Base-by-base conservation (phyloP, 37 sponge, comb jelly and placozoan genomes). In the Aplysina aerophoba region DNA sequence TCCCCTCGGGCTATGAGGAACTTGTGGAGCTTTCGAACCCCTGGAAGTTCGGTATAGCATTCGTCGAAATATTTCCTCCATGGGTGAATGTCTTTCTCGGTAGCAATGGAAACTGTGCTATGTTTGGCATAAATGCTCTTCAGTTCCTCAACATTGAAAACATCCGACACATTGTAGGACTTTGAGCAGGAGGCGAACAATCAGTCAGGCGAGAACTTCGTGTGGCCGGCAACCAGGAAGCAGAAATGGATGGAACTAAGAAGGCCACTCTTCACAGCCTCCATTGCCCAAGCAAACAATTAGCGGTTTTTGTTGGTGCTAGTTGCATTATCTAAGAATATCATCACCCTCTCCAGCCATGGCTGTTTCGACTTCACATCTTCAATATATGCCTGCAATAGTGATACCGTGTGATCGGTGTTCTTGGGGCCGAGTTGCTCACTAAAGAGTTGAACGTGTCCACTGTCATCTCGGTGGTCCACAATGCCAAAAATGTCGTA, bases 141-240 rank as follows among this genome's bases (percentile, higher is more conserved):
- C 13, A 87, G 71, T 54, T 87, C 87, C 15, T 35, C 73, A n/a
- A 41, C 53, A n/a, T 36, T 88, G 60, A 87, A 87, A 22, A 87
- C 87, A 87, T 82, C 83, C 28, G 44, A 17, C 30, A 22, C 33
- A 1, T 67, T 81, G 35, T 83, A 88, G 0, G 83, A 22, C 38
- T 62, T 83, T 4, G 82, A 37, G 22, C 72, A 36, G 0, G 59
- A 53, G 25, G 86, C 77, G 62, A 90, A 90, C 11, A 85, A 44
- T 17, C 85, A 62, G 75, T 90, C 90, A 62, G 82, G 82, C 11
- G 79, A 69, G 73, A 90, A 85, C 57, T 90, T 90, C 1, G 90
- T 90, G 80, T 85, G 86, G 6, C 90, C 90, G 60, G 86, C 81
- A 24, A 85, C 77, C 50, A 85, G 67, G 38, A 88, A 88, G 30